phyloP scores from a whole-genome alignment of 2,113 vertebrate species.

The Azemiops feae region DNA sequence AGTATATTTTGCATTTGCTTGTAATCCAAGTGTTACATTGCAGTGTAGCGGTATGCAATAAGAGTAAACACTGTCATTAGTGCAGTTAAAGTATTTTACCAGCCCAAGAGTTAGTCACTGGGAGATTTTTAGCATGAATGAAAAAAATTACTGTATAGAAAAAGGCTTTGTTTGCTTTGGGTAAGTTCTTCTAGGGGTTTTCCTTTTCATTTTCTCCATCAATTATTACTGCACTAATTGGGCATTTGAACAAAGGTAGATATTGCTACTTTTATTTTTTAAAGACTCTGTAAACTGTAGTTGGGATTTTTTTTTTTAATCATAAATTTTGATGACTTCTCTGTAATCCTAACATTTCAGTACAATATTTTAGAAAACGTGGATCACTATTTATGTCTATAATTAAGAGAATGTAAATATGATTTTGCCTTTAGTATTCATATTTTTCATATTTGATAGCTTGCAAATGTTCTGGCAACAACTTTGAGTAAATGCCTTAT shows the following conservation, averaged over 20 bases:
- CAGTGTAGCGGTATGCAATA: constrained; percentile 6
- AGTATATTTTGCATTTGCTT: neutral
- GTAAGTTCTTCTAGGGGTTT: constrained; percentile 35
- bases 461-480: constrained; percentile 39
- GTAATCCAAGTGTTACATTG: constrained; percentile 11
- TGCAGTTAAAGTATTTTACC: neutral
- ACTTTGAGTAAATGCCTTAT: constrained; percentile 30
- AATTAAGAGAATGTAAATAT: neutral
- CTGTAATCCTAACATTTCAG: neutral
- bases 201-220: constrained; percentile 15
- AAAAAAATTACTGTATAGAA: constrained; percentile 37
- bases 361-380: neutral
- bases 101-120: constrained; percentile 17
- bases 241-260: neutral
- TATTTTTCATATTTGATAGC: constrained; percentile 33
- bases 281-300: neutral
- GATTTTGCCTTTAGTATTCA: neutral
- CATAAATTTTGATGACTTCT: constrained; percentile 9
- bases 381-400: neutral
- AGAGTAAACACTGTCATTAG: constrained; percentile 1
- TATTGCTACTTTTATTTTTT: constrained; percentile 4
- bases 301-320: constrained; percentile 1
- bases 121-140: constrained; percentile 41
- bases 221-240: neutral
- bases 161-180: constrained; percentile 42